Base-by-base conservation (phyloP, 1,140 invertebrate species). In the Antheraea mylitta region DNA sequence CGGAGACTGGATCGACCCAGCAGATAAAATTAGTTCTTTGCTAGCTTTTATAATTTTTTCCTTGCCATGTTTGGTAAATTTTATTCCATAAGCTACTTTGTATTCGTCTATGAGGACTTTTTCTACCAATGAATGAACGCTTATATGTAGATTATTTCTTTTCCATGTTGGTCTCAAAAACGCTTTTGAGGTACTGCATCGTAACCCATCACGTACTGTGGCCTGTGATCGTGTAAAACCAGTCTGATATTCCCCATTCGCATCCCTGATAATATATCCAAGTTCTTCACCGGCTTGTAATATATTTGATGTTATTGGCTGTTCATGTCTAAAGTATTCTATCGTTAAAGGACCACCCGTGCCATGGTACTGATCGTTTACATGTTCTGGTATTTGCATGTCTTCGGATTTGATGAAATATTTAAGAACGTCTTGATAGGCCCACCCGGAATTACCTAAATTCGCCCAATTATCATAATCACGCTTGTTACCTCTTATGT, bases 381-480 rank as follows among this genome's bases (percentile, higher is more conserved):
- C 74, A 64, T 88, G 89, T 59, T 94, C 93, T 0, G 94, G 91
- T 83, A 97, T 95, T 72, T 90, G 92, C 83, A 96, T 95, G 76
- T 96, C 94, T 89, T 96, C 95, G 0, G 94, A 93, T 85, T 96
- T 96, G 74, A 95, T 94, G 80, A 98, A 98, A 80, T 97, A 98
- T 58, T 96, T 96, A 36, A 98, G 91, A 61, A 98, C 94, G 30
- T 95, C 96, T 42, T 95, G 93, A 66, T 97, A 96, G 18, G 95
- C 93, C 94, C 97, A 98, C 16, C 94, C 96, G 3, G 82, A 66
- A 86, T 96, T 98, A 75, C 94, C 96, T 85, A 95, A 79, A 45
- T 88, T 87, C 19, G 94, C 94, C 97, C 97, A 99, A 16, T 94
- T 84, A 81, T 99, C 96, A 81, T 98, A 99, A 89, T 98, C 97